Evolutionary conservation across 2,113 vertebrate genomes (phyloP).

Genomic region (Callipepla californica): DNA sequence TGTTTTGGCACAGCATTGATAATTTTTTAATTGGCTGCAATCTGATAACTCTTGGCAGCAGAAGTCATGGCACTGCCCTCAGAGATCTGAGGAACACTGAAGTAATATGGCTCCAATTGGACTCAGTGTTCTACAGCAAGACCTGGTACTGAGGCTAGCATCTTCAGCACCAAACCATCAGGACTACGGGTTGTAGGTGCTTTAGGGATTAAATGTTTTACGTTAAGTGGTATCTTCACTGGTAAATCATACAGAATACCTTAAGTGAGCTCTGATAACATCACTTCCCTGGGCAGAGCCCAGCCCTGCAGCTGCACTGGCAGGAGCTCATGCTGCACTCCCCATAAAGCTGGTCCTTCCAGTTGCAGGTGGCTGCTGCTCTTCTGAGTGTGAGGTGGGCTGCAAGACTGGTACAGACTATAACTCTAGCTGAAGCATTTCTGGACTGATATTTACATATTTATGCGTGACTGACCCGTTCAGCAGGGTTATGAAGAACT

Average conservation of each 20-base stretch:
- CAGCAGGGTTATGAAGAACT: neutral
- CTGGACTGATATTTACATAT: neutral
- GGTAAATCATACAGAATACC: neutral
- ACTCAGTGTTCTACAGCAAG: neutral
- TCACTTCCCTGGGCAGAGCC: neutral
- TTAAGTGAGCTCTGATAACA: neutral
- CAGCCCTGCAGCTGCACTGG: accelerated
- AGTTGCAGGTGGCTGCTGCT: neutral
- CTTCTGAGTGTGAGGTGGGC: neutral
- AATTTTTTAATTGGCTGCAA: neutral
- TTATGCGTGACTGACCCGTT: neutral
- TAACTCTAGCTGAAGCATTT: neutral
- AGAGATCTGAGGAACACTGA: neutral
- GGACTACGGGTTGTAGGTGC: neutral
- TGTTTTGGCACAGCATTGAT: conserved; percentile 2
- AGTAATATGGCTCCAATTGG: neutral
- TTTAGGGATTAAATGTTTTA: neutral
- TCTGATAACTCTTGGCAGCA: conserved; percentile 6
- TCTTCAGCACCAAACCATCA: neutral
- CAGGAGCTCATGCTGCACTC: accelerated
- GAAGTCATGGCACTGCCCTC: neutral
- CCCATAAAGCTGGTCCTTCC: neutral
- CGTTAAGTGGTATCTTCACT: neutral
- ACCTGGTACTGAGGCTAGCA: neutral
- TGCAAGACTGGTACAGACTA: neutral